Evolutionary conservation across 2,113 vertebrate species (phyloP).

Genomic region (Cygnus buccinator): DNA sequence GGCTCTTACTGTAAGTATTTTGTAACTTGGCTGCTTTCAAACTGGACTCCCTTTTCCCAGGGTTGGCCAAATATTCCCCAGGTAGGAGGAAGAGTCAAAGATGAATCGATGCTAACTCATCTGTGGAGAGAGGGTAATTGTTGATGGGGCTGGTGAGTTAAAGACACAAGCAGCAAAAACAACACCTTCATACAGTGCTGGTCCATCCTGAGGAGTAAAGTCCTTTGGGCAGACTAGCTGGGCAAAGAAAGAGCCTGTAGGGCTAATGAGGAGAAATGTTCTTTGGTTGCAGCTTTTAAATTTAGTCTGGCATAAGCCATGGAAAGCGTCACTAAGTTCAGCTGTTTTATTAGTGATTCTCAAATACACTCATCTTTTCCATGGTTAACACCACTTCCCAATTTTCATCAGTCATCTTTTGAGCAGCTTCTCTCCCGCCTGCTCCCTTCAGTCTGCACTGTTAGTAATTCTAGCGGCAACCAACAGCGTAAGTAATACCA

Average conservation of each 20-base stretch:
- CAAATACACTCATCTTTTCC: not conserved
- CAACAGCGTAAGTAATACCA: not conserved
- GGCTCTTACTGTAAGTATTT: not conserved
- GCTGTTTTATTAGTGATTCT: not conserved
- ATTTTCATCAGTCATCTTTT: not conserved
- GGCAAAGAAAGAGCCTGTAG: not conserved
- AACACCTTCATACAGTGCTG: not conserved
- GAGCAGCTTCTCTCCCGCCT: not conserved
- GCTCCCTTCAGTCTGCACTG: not conserved
- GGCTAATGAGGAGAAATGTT: not conserved
- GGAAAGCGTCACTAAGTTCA: not conserved
- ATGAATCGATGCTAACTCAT: not conserved
- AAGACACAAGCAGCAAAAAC: no score
- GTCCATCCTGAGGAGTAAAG: not conserved
- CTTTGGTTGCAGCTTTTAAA: not conserved
- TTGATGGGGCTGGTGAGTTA: not conserved
- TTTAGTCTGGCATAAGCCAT: not conserved
- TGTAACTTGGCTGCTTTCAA: not conserved
- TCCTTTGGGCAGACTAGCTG: not conserved
- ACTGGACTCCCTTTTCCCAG: not conserved
- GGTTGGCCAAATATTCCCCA: not conserved
- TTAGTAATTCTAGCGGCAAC: not conserved
- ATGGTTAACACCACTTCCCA: not conserved
- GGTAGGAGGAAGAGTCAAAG: not conserved
- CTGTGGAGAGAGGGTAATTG: not conserved